Conservation (phyloP, 2,797 vertebrate species). For the Stomatorhinus walkeri region DNA sequence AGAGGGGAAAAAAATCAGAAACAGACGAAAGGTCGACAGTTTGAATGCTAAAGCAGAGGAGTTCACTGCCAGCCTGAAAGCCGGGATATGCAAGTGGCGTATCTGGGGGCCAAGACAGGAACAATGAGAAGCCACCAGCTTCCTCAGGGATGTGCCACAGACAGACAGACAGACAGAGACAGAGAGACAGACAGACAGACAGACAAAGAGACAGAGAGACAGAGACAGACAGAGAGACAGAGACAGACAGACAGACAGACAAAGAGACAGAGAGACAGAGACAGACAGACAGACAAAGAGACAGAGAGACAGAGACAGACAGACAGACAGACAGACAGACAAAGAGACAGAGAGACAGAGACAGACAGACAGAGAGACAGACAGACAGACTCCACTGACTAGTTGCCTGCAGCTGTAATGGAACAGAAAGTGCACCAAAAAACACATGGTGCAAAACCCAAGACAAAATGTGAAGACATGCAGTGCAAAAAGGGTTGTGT, state of each 20-base stretch:
- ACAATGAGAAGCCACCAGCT: not conserved
- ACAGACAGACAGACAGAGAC: not conserved
- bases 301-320: not conserved
- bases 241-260: not conserved
- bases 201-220: not conserved
- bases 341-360: no score
- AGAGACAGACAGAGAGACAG: no score
- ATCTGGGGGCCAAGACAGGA: not conserved
- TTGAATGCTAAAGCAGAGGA: not conserved
- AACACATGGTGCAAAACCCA: not conserved
- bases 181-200: not conserved
- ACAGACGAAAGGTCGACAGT: constrained; percentile 24
- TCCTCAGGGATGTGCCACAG: not conserved
- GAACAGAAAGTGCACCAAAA: not conserved
- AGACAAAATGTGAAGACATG: not conserved
- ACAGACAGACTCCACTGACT: not conserved
- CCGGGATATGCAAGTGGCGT: not conserved
- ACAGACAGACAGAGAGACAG: not conserved
- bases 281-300: not conserved
- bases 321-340: not conserved
- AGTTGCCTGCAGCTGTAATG: not conserved
- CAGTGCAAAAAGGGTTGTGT: not conserved
- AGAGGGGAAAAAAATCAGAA: not conserved
- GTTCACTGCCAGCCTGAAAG: not conserved
- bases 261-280: no score